Conservation (phyloP, 2,888 invertebrate genomes). For the Tethea ocularis region DNA sequence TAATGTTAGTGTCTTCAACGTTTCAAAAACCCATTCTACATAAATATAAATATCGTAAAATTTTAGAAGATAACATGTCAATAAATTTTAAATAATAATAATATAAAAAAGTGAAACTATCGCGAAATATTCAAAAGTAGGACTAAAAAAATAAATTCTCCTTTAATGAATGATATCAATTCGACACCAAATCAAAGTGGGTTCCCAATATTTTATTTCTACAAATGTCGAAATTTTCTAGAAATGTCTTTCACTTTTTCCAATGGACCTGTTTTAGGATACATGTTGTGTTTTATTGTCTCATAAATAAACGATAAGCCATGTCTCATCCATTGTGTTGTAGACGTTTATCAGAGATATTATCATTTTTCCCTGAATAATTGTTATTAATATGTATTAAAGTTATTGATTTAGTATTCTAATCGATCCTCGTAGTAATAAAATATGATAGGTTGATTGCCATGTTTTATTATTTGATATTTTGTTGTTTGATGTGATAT, state of each 20-base stretch:
- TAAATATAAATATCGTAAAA: conserved; percentile 3
- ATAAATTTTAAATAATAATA: not conserved
- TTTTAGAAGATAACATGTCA: not conserved
- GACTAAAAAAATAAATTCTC: conserved; percentile 10
- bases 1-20: not conserved
- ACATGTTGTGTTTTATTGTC: conserved; percentile 34
- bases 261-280: conserved; percentile 19
- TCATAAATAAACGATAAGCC: conserved; percentile 45
- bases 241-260: not conserved
- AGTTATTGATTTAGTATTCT: conserved; percentile 39
- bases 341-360: conserved; percentile 35
- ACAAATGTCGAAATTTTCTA: not conserved
- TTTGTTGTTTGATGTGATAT: conserved; percentile 31
- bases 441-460: conserved; percentile 27
- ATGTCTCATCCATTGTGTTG: conserved; percentile 36
- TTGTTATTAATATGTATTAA: conserved; percentile 25
- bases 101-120: conserved; percentile 8
- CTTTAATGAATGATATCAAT: not conserved
- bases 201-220: not conserved
- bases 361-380: conserved; percentile 34
- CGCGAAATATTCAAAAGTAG: conserved; percentile 4
- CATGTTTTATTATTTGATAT: conserved; percentile 40
- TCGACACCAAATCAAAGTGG: conserved; percentile 6
- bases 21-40: too few relatives aligned
- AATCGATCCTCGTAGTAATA: conserved; percentile 26